phyloP scores from a whole-genome alignment of 1,140 invertebrate species.

The Aphis craccivora region DNA sequence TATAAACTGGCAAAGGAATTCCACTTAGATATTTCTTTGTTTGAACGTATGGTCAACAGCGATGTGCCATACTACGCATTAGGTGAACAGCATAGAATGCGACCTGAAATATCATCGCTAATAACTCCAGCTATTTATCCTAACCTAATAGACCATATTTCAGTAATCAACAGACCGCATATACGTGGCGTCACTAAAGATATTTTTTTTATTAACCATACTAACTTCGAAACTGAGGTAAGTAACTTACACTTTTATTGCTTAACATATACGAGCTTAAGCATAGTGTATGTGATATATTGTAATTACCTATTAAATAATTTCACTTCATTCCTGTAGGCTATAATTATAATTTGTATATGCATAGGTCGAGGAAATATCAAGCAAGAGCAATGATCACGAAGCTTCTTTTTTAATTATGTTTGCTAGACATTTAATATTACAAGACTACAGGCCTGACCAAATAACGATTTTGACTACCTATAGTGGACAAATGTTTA shows the following conservation, averaged over 20 bases:
- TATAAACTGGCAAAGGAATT: constrained; percentile 63
- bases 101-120: constrained; percentile 71
- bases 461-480: constrained; percentile 75
- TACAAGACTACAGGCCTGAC: constrained; percentile 68
- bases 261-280: neutral
- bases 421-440: constrained; percentile 70
- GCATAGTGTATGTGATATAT: neutral
- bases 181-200: constrained; percentile 68
- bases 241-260: neutral
- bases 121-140: constrained; percentile 72
- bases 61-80: constrained; percentile 67
- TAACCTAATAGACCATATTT: constrained; percentile 67
- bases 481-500: constrained; percentile 70
- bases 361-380: constrained; percentile 65
- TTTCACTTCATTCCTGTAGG: neutral
- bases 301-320: neutral
- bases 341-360: neutral
- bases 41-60: constrained; percentile 76
- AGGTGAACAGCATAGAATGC: constrained; percentile 73
- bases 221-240: constrained; percentile 64
- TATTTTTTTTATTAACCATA: constrained; percentile 72
- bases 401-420: constrained; percentile 70
- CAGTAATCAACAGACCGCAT: constrained; percentile 66
- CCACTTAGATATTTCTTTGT: constrained; percentile 75
- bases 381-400: constrained; percentile 69